Evolutionary conservation across 2,113 vertebrate genomes (phyloP).

Genomic region (Zosterops pallidus): DNA sequence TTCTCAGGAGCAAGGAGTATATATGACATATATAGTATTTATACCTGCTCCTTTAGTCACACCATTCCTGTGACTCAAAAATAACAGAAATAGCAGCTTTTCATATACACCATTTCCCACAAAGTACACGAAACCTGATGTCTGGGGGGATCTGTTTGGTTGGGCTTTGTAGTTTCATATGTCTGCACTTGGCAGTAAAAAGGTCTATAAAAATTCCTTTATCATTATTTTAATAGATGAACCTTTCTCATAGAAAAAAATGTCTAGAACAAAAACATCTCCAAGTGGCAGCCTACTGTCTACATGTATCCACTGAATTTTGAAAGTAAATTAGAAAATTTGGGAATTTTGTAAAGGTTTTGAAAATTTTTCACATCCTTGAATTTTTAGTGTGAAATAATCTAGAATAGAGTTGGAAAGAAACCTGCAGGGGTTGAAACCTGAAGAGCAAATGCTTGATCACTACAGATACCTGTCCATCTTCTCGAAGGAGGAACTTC

Average conservation of each 20-base stretch:
- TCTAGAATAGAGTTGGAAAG: not conserved
- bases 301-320: not conserved
- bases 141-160: not conserved
- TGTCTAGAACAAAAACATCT: not conserved
- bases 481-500: not conserved
- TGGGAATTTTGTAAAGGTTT: not conserved
- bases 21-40: not conserved
- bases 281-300: not conserved
- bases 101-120: not conserved
- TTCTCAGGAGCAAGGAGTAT: not conserved
- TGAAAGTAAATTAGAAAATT: not conserved
- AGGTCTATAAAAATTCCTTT: not conserved
- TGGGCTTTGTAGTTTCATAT: not conserved
- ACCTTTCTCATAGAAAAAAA: not conserved
- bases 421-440: not conserved
- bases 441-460: not conserved
- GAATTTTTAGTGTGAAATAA: not conserved
- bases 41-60: not conserved
- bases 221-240: not conserved
- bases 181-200: not conserved
- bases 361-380: not conserved
- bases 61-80: not conserved
- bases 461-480: not conserved
- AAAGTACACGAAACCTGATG: not conserved
- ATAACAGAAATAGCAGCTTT: not conserved